Evolutionary conservation across 2,888 invertebrate species (phyloP).

Genomic region (Trissolcus japonicus): DNA sequence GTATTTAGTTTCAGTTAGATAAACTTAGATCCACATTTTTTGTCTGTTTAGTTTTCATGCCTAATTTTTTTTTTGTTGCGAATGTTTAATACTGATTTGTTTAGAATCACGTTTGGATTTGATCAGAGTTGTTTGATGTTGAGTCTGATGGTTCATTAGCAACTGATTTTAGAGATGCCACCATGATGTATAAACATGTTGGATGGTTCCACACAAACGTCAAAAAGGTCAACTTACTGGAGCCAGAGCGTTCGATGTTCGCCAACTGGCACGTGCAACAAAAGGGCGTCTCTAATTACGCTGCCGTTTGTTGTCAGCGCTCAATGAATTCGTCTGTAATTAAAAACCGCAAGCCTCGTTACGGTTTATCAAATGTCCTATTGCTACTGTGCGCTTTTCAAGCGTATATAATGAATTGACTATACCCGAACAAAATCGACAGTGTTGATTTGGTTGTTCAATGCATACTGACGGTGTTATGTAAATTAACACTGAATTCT

Average conservation of each 20-base stretch:
- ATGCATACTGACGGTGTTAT: too few relatives aligned
- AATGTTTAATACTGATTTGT: too few relatives aligned
- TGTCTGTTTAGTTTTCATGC: too few relatives aligned
- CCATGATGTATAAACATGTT: too few relatives aligned
- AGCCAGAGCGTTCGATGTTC: conserved; percentile 7
- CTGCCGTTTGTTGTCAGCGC: conserved; percentile 33
- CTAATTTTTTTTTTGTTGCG: too few relatives aligned
- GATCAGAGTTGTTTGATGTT: too few relatives aligned
- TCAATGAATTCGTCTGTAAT: conserved; percentile 28
- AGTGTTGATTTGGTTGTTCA: conserved; percentile 8
- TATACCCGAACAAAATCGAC: conserved; percentile 13
- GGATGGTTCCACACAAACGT: conserved; percentile 8
- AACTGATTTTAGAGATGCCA: too few relatives aligned
- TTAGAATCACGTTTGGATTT: too few relatives aligned
- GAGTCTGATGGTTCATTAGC: too few relatives aligned
- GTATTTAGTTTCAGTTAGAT: neutral
- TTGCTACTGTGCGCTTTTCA: conserved; percentile 2
- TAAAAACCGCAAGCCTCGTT: conserved; percentile 27
- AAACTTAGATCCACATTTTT: too few relatives aligned
- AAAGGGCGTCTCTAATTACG: conserved; percentile 42
- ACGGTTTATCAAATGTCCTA: conserved; percentile 35
- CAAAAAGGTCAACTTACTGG: conserved; percentile 44
- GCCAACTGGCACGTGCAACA: conserved; percentile 17
- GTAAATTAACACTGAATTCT: too few relatives aligned
- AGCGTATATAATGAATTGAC: conserved; percentile 19